These are phyloP conservation scores for Tetramorium bicarinatum DNA, from an alignment of 2,888 invertebrate species.

Conservation along the genomic window DNA sequence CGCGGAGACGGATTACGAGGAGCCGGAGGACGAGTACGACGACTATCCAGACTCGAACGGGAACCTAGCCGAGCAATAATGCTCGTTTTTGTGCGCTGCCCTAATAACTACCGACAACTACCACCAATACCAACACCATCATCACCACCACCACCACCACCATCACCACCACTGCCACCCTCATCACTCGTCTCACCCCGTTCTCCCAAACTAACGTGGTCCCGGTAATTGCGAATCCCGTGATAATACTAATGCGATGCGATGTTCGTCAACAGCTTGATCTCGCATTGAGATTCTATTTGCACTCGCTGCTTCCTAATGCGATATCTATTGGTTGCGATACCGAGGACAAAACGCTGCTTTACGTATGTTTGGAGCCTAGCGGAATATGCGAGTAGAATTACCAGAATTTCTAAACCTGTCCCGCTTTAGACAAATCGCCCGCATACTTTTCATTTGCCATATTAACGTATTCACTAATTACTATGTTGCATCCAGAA, in stretches of 20 bases:
- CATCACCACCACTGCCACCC: conserved; percentile 70
- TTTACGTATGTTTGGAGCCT: not conserved
- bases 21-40: conserved; percentile 88
- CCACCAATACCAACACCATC: conserved; percentile 67
- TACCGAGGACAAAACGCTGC: not conserved
- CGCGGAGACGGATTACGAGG: conserved; percentile 88
- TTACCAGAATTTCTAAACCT: not conserved
- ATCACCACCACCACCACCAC: conserved; percentile 66
- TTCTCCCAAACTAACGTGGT: conserved; percentile 78
- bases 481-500: not conserved
- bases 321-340: conserved; percentile 19
- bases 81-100: conserved; percentile 78
- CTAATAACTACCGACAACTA: conserved; percentile 76
- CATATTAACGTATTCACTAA: not conserved
- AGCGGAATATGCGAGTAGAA: not conserved
- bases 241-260: conserved; percentile 74
- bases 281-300: conserved; percentile 13
- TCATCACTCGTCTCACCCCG: conserved; percentile 74
- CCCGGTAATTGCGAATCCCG: conserved; percentile 76
- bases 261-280: conserved; percentile 24
- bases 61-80: conserved; percentile 85
- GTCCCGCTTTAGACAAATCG: not conserved
- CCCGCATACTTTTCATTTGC: not conserved
- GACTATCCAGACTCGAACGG: conserved; percentile 87
- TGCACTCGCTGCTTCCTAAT: conserved; percentile 16